These are phyloP conservation scores for Colossoma macropomum DNA, from an alignment of 2,113 vertebrate genomes.

Conservation along the genomic window DNA sequence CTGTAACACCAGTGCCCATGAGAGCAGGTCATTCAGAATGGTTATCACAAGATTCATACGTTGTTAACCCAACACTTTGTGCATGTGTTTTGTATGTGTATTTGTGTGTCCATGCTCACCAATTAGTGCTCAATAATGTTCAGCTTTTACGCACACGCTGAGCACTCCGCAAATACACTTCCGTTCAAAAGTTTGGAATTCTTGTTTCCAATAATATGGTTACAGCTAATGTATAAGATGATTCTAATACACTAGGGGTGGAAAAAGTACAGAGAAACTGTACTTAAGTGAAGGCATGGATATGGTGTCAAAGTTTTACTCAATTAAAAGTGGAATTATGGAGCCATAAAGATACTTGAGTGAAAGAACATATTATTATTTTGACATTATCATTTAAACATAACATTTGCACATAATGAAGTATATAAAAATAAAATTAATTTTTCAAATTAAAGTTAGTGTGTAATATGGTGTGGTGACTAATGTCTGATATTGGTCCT, in stretches of 20 bases:
- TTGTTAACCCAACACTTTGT: background rate
- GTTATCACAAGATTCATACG: constrained; percentile 15
- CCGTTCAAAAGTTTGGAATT: background rate
- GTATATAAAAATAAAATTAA: too few species aligned
- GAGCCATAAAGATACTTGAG: too few species aligned
- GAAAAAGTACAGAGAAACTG: background rate
- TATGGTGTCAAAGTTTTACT: too few species aligned
- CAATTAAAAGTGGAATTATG: too few species aligned
- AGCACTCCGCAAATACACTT: background rate
- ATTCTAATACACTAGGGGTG: background rate
- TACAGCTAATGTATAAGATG: background rate
- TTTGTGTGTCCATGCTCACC: constrained; percentile 6
- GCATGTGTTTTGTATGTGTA: constrained; percentile 11
- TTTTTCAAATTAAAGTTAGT: too few species aligned
- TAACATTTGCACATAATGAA: too few species aligned
- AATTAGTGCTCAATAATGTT: constrained; percentile 6
- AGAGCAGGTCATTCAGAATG: constrained; percentile 14
- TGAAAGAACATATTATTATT: too few species aligned
- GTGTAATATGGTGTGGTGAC: too few species aligned
- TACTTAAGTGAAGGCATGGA: too few species aligned
- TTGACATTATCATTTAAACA: too few species aligned
- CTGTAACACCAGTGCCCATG: background rate
- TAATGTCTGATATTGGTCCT: too few species aligned
- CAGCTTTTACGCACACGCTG: background rate
- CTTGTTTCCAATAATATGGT: background rate